Evolutionary conservation across 2,888 invertebrate species (phyloP).

Genomic region (Mesodorylaimus sp.): DNA sequence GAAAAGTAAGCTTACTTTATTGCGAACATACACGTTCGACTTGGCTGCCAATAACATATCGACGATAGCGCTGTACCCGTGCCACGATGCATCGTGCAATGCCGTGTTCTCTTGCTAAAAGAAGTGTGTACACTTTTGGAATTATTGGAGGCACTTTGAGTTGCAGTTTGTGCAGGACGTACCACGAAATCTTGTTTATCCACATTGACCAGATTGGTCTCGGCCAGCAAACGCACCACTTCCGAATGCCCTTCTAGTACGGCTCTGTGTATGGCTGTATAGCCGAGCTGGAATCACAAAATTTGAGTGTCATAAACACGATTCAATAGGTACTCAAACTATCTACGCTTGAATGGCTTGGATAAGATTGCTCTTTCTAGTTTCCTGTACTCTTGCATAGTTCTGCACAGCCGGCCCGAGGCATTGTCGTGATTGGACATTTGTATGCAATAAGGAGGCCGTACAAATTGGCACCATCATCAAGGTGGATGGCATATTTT

Average conservation of each 20-base stretch:
- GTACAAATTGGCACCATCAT: background rate
- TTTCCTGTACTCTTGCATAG: no score
- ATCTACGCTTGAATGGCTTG: no score
- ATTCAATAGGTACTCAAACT: background rate
- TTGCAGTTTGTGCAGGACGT: slow-evolving; percentile 27
- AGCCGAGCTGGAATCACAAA: slow-evolving; percentile 42
- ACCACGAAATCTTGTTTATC: slow-evolving; percentile 57
- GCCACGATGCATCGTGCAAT: slow-evolving; percentile 82
- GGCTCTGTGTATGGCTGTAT: slow-evolving; percentile 57
- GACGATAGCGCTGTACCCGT: slow-evolving; percentile 69
- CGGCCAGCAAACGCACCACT: slow-evolving; percentile 49
- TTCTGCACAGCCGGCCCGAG: no score
- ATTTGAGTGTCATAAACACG: background rate
- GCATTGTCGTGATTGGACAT: no score
- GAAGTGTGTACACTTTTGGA: slow-evolving; percentile 7
- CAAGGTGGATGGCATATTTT: no score
- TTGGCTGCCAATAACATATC: slow-evolving; percentile 50
- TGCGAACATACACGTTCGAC: slow-evolving; percentile 35
- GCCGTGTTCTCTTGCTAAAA: slow-evolving; percentile 77
- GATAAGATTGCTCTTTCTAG: no score
- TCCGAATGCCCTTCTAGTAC: slow-evolving; percentile 63
- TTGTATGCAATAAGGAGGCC: no score
- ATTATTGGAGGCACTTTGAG: background rate
- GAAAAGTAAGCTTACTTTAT: no score
- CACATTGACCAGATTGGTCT: slow-evolving; percentile 47